phyloP scores from a whole-genome alignment of 2,888 invertebrate genomes.

The Patella caerulea region DNA sequence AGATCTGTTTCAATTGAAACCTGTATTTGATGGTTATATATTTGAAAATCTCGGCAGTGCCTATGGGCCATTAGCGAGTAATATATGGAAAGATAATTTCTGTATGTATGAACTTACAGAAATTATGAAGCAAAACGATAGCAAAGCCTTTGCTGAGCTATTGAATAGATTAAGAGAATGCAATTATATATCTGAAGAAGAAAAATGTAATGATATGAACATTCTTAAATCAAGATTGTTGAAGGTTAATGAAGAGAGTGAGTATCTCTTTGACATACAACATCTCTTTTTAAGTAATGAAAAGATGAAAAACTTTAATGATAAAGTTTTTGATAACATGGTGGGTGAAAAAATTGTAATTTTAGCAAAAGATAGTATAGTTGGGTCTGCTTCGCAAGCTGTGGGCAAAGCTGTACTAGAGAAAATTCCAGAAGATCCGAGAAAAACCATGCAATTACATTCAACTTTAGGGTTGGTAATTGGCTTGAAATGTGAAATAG shows the following conservation, averaged over 20 bases:
- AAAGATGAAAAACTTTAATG: not conserved
- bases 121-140: constrained; percentile 26
- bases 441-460: no score
- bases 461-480: no score
- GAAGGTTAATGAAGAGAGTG: not conserved
- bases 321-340: not conserved
- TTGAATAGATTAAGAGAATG: constrained; percentile 43
- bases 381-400: not conserved
- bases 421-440: no score
- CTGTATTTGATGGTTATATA: no score
- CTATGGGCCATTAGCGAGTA: constrained; percentile 19
- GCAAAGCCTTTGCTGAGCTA: constrained; percentile 40
- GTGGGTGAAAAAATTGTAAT: not conserved
- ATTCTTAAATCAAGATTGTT: not conserved
- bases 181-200: constrained; percentile 8
- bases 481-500: no score
- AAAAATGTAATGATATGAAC: not conserved
- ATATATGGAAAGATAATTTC: constrained; percentile 26
- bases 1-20: no score
- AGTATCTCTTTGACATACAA: not conserved
- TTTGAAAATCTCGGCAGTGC: constrained; percentile 4
- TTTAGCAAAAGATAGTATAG: not conserved
- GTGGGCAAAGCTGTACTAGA: no score
- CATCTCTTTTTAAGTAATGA: not conserved
- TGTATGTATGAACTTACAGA: constrained; percentile 35